Base-by-base conservation (phyloP, 2,113 vertebrate genomes). In the Carassius carassius region DNA sequence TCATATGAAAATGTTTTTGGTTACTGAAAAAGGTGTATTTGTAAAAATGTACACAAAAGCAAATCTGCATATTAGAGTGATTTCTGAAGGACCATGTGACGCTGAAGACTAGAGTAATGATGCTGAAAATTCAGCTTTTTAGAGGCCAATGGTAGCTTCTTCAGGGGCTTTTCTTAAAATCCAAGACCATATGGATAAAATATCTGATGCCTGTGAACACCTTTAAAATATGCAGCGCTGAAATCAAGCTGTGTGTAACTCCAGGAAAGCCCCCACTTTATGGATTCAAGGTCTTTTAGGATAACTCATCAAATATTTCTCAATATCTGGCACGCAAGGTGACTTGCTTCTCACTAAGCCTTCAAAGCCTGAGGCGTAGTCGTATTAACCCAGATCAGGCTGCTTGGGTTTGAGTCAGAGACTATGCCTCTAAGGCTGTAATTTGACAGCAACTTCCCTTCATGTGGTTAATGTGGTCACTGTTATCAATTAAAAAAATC, bases 401-500 rank as follows among this genome's bases (percentile, higher is more conserved):
- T 63, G 62, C 88, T 89, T 91, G 58, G 91, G 90, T 91, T 86
- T 86, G 85, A 90, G 88, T 84, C 87, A 86, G 88, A 89, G 86
- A 88, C 91, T 90, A 63, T 10, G 88, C 92, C 91, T 89, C 92
- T 78, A 72, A 90, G 88, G 79, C 86, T 85, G 85, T 87, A 88
- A 91, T 92, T 90, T 90, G 88, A 87, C 89, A 87, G 84, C 90
- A 88, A 70, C 81, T 75, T 79, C 86, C 92, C 93, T 95, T 95
- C 88, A 94, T 94, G 93, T 93, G 92, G 93, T 91, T 90, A 91
- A 78, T 81, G 83, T 87, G 92, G 90, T 93, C 92, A 92, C 84
- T 91, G 91, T 92, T 95, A 94, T 95, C 94, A 81, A 91, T 92
- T 92, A 85, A 91, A 92, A 92, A 89, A 93, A 72, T 93, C 92